A percentile compares a stretch with the other conserved stretches of the same genome.
These are phyloP conservation scores for Tokudaia muenninki DNA, from an alignment of 2,797 vertebrate genomes.

Conservation along the genomic window DNA sequence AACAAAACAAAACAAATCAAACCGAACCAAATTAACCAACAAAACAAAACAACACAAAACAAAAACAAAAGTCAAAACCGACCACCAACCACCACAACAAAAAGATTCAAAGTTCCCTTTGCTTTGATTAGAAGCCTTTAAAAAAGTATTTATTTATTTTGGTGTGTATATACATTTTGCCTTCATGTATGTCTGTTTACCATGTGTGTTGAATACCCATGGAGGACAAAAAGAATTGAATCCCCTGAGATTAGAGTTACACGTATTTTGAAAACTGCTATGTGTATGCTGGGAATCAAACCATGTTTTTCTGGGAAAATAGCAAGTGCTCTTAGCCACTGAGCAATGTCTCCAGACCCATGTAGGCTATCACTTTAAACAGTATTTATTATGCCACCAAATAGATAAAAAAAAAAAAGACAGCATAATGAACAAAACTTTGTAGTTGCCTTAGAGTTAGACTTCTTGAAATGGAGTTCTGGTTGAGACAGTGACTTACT, in stretches of 20 bases:
- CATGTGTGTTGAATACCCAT: background rate
- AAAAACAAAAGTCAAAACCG: background rate
- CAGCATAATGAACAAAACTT: slow-evolving; percentile 33
- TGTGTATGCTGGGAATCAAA: background rate
- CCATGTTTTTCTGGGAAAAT: background rate
- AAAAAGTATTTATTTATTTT: background rate
- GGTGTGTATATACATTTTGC: background rate
- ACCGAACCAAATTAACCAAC: background rate
- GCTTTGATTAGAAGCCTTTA: background rate
- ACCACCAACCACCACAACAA: background rate
- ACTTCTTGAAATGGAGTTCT: slow-evolving; percentile 14
- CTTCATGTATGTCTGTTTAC: background rate
- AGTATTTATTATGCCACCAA: slow-evolving; percentile 13
- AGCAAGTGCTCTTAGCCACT: background rate
- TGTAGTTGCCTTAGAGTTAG: slow-evolving; percentile 22
- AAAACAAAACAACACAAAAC: background rate
- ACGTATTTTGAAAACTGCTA: background rate
- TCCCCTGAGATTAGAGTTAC: background rate
- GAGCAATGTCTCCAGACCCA: background rate
- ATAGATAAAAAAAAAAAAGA: slow-evolving; percentile 34
- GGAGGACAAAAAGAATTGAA: background rate
- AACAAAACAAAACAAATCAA: background rate
- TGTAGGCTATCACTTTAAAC: slow-evolving; percentile 14
- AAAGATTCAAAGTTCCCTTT: slow-evolving; percentile 13
- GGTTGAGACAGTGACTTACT: background rate